A percentile compares a stretch with the other conserved stretches of the same genome.
These are phyloP conservation scores for Ceryle rudis DNA, from an alignment of 2,797 vertebrate species.

Conservation along the genomic window DNA sequence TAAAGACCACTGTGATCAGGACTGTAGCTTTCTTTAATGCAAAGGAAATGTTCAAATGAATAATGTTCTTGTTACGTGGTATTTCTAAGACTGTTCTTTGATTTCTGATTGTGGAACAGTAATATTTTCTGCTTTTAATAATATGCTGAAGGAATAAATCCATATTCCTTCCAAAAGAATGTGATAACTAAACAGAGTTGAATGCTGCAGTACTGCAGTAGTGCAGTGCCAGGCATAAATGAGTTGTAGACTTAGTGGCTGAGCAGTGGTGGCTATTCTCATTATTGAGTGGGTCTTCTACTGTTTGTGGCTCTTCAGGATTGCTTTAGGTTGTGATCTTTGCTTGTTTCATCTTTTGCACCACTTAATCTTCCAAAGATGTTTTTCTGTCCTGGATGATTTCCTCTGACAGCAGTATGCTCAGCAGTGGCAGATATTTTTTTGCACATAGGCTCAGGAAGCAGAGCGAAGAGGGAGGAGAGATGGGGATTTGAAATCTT, in stretches of 20 bases:
- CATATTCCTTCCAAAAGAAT: neutral
- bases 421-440: neutral
- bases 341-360: neutral
- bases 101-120: neutral
- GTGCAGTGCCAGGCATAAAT: neutral
- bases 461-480: neutral
- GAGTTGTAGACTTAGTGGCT: neutral
- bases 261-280: neutral
- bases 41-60: neutral
- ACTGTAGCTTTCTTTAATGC: neutral
- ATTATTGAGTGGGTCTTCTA: neutral
- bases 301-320: neutral
- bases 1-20: neutral
- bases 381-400: neutral
- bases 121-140: neutral
- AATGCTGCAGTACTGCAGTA: slow-evolving; percentile 18
- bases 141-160: neutral
- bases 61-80: neutral
- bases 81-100: neutral
- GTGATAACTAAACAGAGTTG: neutral
- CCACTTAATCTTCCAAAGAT: neutral
- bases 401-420: neutral
- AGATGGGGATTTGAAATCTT: slow-evolving; percentile 32
- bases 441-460: neutral
- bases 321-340: neutral